Percentiles rank a stretch among this genome's conserved stretches.
phyloP scores from a whole-genome alignment of 2,888 invertebrate species.

The Hypena proboscidalis region DNA sequence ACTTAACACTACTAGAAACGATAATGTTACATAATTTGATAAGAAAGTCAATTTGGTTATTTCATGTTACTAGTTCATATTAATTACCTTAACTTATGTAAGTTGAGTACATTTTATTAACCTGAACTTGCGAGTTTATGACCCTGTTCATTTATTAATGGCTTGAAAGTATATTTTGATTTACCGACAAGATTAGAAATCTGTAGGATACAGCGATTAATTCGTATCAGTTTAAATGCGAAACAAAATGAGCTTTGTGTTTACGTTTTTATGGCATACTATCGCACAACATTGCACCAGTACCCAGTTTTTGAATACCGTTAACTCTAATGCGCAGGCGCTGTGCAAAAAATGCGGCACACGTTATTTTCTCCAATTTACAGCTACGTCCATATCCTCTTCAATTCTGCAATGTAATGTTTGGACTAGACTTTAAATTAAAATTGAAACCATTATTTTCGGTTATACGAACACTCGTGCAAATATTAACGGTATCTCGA shows the following conservation, averaged over 20 bases:
- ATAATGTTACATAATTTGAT: constrained; percentile 8
- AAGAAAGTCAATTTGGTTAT: constrained; percentile 24
- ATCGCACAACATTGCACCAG: constrained; percentile 19
- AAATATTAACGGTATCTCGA: constrained; percentile 12
- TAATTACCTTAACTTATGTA: constrained; percentile 22
- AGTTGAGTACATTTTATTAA: constrained; percentile 16
- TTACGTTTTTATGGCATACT: constrained; percentile 19
- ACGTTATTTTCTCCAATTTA: constrained; percentile 57
- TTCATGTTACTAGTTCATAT: constrained; percentile 25
- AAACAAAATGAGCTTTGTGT: constrained; percentile 15
- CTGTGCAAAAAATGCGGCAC: constrained; percentile 56
- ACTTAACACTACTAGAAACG: background rate
- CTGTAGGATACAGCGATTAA: constrained; percentile 27
- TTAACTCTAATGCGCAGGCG: constrained; percentile 59
- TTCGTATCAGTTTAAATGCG: constrained; percentile 4
- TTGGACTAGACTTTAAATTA: constrained; percentile 30
- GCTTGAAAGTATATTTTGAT: constrained; percentile 24
- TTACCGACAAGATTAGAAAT: constrained; percentile 33
- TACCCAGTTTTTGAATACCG: constrained; percentile 52
- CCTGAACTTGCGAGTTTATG: constrained; percentile 14
- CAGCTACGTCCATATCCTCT: constrained; percentile 55
- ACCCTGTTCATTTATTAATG: constrained; percentile 21
- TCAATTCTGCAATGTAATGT: constrained; percentile 39
- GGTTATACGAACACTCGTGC: constrained; percentile 10
- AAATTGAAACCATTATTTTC: constrained; percentile 16